phyloP scores from a whole-genome alignment of 1,140 invertebrate species.

The Apis mellifera region Amel_HAv3.1 CM009933.2:6342001-6342500 shows the following conservation, averaged over 20 bases:
- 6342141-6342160: constrained; percentile 27
- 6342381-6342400: no score
- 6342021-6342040: not conserved
- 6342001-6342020: not conserved
- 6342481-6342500: no score
- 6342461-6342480: no score
- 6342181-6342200: not conserved
- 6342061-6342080: constrained; percentile 1
- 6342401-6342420: no score
- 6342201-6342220: not conserved
- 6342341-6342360: no score
- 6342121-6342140: constrained; percentile 22
- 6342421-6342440: no score
- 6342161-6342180: constrained; percentile 2
- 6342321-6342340: no score
- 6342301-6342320: no score
- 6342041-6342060: not conserved
- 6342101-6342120: not conserved
- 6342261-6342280: not conserved
- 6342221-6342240: constrained; percentile 20
- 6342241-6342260: not conserved
- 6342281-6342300: not conserved
- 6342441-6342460: no score
- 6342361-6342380: no score
- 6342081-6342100: not conserved